These are phyloP conservation scores for Cepaea nemoralis DNA, from an alignment of 1,140 invertebrate species.

Conservation along the genomic window DNA sequence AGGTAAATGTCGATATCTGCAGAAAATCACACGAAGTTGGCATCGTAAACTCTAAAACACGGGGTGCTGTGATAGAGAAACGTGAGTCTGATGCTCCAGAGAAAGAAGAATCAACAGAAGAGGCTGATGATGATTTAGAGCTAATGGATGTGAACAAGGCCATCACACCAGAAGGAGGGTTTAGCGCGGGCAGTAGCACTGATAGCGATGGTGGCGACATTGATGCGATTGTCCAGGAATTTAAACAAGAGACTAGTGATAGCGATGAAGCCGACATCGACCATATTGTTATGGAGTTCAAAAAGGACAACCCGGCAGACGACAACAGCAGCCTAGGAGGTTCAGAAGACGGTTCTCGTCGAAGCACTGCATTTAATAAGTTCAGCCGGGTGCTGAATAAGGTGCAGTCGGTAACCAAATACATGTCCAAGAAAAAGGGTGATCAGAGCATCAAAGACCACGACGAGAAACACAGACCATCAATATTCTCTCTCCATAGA, in stretches of 20 bases:
- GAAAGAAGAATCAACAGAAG: too few relatives aligned
- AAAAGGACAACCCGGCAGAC: neutral
- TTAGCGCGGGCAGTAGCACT: neutral
- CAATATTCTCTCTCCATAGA: neutral
- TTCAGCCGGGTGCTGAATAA: slow-evolving; percentile 31
- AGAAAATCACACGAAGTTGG: too few relatives aligned
- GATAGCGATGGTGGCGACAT: slow-evolving; percentile 41
- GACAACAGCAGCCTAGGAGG: neutral
- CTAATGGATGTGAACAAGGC: too few relatives aligned
- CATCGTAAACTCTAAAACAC: too few relatives aligned
- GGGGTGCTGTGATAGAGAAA: too few relatives aligned
- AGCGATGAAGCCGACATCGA: neutral
- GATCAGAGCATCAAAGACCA: neutral
- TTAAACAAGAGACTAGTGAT: slow-evolving; percentile 6
- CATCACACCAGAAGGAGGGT: neutral
- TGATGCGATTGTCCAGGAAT: slow-evolving; percentile 34
- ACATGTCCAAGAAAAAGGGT: slow-evolving; percentile 23
- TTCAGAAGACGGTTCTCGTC: neutral
- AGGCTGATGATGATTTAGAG: too few relatives aligned
- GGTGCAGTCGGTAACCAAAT: slow-evolving; percentile 38
- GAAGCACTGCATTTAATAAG: slow-evolving; percentile 4
- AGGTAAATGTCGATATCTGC: too few relatives aligned
- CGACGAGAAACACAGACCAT: neutral
- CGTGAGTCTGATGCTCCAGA: too few relatives aligned
- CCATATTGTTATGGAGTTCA: neutral